Base-by-base conservation (phyloP, 1,140 invertebrate genomes). In the Dendrolimus kikuchii region DNA sequence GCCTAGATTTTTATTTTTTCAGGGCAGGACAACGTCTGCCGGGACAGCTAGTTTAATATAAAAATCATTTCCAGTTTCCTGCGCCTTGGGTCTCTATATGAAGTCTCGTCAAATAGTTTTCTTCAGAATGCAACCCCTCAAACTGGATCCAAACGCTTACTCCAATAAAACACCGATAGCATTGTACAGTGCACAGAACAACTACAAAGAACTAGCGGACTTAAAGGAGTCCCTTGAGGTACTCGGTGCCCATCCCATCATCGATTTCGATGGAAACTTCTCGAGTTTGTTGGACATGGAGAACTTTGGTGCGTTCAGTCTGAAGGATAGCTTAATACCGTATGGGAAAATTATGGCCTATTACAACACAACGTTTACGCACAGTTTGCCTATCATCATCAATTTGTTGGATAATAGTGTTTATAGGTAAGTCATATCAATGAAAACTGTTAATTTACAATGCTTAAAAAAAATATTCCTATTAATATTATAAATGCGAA, bases 331-430 rank as follows among this genome's bases (percentile, higher is more conserved):
- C 57, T 73, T 88, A 49, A 49, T 88, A 37, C 71, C 84, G 0
- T 85, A 88, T 44, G 83, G 86, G 40, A 84, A 86, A 49, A 86
- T 92, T 38, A 87, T 92, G 59, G 81, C 92, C 39, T 87, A 93
- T 51, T 95, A 95, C 83, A 95, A 96, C 70, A 93, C 93, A 67
- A 94, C 94, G 0, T 92, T 90, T 67, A 90, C 93, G 44, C 95
- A 96, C 83, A 92, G 93, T 41, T 85, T 96, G 57, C 94, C 95
- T 2, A 91, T 95, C 49, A 82, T 94, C 8, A 84, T 95, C 38
- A 95, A 95, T 75, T 73, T 94, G 38, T 83, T 95, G 52, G 92
- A 90, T 52, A 95, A 95, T 76, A 89, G 89, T 39, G 86, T 94
- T 53, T 89, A 93, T 74, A 92, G 88, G 91, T 92, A 74, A 76